Base-by-base conservation (phyloP, 2,797 vertebrate species). In the Phaenicophaeus curvirostris region DNA sequence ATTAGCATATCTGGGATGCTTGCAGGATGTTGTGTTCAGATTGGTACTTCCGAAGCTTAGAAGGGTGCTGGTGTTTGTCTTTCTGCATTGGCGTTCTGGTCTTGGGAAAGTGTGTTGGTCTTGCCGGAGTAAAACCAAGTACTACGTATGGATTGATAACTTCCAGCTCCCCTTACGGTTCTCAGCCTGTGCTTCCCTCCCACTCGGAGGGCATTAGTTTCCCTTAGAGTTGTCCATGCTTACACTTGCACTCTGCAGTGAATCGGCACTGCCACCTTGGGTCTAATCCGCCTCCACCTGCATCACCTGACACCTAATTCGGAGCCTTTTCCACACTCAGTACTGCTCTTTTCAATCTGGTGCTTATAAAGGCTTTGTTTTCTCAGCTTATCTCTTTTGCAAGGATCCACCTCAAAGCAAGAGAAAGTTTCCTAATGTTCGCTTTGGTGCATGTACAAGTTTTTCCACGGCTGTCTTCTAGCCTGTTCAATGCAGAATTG, bases 271-370 rank as follows among this genome's bases (percentile, higher is more conserved):
- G 93, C 74, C 37, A 44, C 50, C 61, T 68, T 44, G 87, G 54
- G 68, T 78, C 62, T 95, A 44, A 84, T 89, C 93, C 85, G 65
- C 90, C 87, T 90, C 86, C 71, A 39, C 65, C 54, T 89, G 13
- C 72, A 12, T 83, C 66, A 93, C 66, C 81, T 89, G 81, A 50
- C 37, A 15, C 33, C 59, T 76, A 89, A 58, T 87, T 80, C 54
- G 18, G 42, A 80, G 58, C 51, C 57, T 80, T 67, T 92, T 37
- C 39, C 75, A 69, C 30, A 58, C 58, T 72, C n/a, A 8, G 23
- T 42, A 8, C 62, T 66, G 68, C 39, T 39, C 51, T 8, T 66
- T 62, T 80, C 35, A 65, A 0, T 46, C 30, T 12, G 11, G 16
- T 87, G 50, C 61, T 80, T 68, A 8, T 12, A 62, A 61, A 54